These are phyloP conservation scores for Brenthis daphne DNA, from an alignment of 2,888 invertebrate genomes.

Conservation along the genomic window DNA sequence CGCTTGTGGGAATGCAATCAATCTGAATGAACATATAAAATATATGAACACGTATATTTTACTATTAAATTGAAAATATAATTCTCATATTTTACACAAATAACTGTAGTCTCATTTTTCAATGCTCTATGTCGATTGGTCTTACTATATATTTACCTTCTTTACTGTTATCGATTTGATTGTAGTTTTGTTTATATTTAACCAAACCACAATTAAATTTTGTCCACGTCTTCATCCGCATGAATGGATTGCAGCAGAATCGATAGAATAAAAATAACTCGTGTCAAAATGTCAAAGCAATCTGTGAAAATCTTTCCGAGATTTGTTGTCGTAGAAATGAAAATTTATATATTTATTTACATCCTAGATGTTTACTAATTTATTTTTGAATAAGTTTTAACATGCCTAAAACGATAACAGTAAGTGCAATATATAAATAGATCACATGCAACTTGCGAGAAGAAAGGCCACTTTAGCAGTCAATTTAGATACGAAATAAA, in stretches of 20 bases:
- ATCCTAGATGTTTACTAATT: background rate
- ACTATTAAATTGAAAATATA: background rate
- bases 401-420: conserved; percentile 47
- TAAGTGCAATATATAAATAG: conserved; percentile 48
- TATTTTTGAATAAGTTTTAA: conserved; percentile 36
- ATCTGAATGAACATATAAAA: conserved; percentile 52
- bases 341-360: no score
- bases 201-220: no score
- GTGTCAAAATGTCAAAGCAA: no score
- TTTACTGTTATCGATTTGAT: no score
- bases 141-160: no score
- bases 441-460: conserved; percentile 50
- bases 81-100: background rate
- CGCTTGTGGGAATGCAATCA: conserved; percentile 70
- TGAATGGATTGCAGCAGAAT: no score
- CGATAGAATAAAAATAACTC: no score
- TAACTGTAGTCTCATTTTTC: background rate
- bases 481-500: conserved; percentile 41
- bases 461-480: conserved; percentile 46
- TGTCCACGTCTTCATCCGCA: no score
- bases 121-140: no score
- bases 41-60: background rate
- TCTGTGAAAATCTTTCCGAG: no score
- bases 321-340: no score
- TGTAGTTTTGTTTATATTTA: no score